Base-by-base conservation (phyloP, 2,888 invertebrate species). In the Myopa testacea region DNA sequence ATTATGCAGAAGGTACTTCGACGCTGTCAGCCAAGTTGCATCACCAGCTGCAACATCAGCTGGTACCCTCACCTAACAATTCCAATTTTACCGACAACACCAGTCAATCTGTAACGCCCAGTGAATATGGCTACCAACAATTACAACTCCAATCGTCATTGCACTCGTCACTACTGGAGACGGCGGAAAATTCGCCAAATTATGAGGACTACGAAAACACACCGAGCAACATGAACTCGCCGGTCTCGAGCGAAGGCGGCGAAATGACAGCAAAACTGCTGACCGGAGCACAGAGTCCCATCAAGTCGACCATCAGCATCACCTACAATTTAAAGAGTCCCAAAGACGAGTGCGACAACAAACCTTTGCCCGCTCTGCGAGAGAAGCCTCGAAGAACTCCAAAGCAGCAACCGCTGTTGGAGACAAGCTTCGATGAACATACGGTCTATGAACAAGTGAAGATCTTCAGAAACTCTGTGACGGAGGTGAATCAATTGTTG, bases 391-490 rank as follows among this genome's bases (percentile, higher is more conserved):
- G 71, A 63, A 83, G 81, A 79, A 81, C 81, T 14, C 85, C 86
- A 38, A 82, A 91, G 0, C 88, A 92, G 58, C 92, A 92, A 86
- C 82, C 91, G 0, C 88, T 92, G 55, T 82, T 92, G 79, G 92
- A 93, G 86, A 92, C 92, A 0, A 91, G 92, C 8, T 91, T 92
- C 81, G 92, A 92, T 81, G 90, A 90, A 81, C 84, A 88, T 65
- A 88, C 87, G 70, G 92, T 95, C 0, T 95, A 95, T 84, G 94
- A 94, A 82, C 92, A 95, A 90, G 94, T 95, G 0, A 94, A 94
- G 83, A 93, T 94, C 85, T 94, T 94, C 82, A 91, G 93, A 62
- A 91, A 93, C 82, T 94, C 94, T 37, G 93, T 95, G 62, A 93
- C 94, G 67, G 94, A 95, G 88, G 94, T 95, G 0, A 95, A 95